Base-by-base conservation (phyloP, 2,113 vertebrate species). In the Heterotilapia buettikoferi region DNA sequence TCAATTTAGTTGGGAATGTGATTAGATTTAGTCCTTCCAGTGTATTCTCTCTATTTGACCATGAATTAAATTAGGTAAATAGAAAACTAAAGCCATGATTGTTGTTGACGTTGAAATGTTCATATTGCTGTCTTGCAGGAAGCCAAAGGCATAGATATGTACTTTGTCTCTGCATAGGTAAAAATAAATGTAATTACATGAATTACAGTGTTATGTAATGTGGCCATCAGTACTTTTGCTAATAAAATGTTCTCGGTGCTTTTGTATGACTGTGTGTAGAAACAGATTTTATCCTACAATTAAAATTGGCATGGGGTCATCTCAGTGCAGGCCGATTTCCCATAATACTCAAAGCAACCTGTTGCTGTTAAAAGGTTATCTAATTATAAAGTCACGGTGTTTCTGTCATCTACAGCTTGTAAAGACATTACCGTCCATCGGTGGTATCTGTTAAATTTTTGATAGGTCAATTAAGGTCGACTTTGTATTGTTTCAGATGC, bases 51-150 rank as follows among this genome's bases (percentile, higher is more conserved):
- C 82, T 79, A 85, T 90, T 93, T 88, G 89, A 87, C 85, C 90
- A 88, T 93, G 94, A 94, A 96, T 95, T 94, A 24, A 73, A 95
- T 94, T 95, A 93, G 80, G 84, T 84, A 91, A 95, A 92, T 87
- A 85, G 84, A 92, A 89, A 92, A 82, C 45, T 92, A 93, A 94
- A 83, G 84, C 90, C 6, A n/a, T 92, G 86, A 93, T 91, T 94
- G 90, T 91, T 90, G 91, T 89, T 92, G 95, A 90, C 56, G 80
- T 89, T 89, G 93, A 88, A 87, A 80, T 89, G 84, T 82, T 91
- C 84, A 84, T 90, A 82, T 87, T 84, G 54, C 57, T 73, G 31
- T 76, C 63, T 79, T 84, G 86, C 19, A 76, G 82, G 52, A 40
- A 54, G 63, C 7, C 33, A 36, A 4, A 38, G 54, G 45, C 16